A percentile compares a stretch with the other conserved stretches of the same genome.
These are phyloP conservation scores for Platycheirus albimanus DNA, from an alignment of 2,888 invertebrate species.

Conservation along the genomic window DNA sequence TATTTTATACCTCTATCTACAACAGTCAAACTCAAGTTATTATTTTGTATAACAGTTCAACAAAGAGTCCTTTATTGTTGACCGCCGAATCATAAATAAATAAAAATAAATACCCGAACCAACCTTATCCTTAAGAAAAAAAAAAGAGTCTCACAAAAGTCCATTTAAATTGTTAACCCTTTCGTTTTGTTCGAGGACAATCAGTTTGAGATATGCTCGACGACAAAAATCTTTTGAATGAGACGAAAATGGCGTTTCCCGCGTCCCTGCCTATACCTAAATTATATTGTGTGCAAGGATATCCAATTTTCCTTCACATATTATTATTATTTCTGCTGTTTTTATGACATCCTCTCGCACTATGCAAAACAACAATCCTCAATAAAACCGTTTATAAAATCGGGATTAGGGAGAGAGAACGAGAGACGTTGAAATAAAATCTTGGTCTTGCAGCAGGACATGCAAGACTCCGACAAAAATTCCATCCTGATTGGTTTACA, in stretches of 20 bases:
- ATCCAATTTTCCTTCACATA: conserved; percentile 1
- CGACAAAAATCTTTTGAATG: conserved; percentile 41
- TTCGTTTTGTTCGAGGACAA: conserved; percentile 41
- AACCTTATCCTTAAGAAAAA: conserved; percentile 25
- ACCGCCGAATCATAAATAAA: conserved; percentile 60
- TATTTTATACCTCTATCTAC: no score
- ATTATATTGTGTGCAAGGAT: conserved; percentile 42
- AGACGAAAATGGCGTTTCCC: conserved; percentile 37
- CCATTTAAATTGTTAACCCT: conserved; percentile 56
- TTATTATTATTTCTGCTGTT: not conserved
- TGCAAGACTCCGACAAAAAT: conserved; percentile 68
- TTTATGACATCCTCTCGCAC: conserved; percentile 51
- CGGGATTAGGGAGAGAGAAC: not conserved
- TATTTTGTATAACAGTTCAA: no score
- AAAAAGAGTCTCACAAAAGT: conserved; percentile 36
- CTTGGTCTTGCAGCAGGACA: conserved; percentile 38
- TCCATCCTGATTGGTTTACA: conserved; percentile 71
- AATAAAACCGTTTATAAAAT: conserved; percentile 35
- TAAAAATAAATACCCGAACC: conserved; percentile 50
- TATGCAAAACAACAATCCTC: conserved; percentile 32
- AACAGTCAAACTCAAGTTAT: no score
- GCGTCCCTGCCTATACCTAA: no score
- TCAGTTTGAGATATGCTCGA: not conserved
- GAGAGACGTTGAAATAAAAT: no score
- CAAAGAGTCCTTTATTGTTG: conserved; percentile 40